phyloP scores from a whole-genome alignment of 1,140 invertebrate species.

The Pissodes strobi region DNA sequence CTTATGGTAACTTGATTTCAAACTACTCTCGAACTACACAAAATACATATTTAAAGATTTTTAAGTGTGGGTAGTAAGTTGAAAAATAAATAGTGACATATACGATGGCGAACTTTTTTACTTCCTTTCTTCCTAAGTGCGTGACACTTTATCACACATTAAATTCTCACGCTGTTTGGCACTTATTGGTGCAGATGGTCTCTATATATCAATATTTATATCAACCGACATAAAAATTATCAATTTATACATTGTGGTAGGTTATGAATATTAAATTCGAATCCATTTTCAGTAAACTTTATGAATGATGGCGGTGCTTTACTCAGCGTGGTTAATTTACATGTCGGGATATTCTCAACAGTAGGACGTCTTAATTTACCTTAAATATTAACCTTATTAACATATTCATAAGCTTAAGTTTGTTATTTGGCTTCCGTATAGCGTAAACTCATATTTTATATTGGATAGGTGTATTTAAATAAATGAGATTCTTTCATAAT shows the following conservation, averaged over 20 bases:
- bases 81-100: no score
- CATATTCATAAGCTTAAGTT: conserved; percentile 9
- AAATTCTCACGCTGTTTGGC: no score
- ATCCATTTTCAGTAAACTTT: background rate
- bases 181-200: background rate
- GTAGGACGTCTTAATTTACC: background rate
- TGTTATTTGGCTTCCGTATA: conserved; percentile 2
- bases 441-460: background rate
- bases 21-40: no score
- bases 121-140: no score
- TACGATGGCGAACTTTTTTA: no score
- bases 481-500: background rate
- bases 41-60: no score
- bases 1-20: no score
- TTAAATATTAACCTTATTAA: background rate
- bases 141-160: no score
- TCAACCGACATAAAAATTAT: background rate
- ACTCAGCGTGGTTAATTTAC: background rate
- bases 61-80: no score
- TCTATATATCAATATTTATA: background rate
- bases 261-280: background rate
- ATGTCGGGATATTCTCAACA: no score
- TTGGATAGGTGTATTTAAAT: background rate
- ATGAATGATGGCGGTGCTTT: background rate
- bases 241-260: background rate